phyloP scores from a whole-genome alignment of 92 coral and sea anemone species.

The Heteractis magnifica region DNA sequence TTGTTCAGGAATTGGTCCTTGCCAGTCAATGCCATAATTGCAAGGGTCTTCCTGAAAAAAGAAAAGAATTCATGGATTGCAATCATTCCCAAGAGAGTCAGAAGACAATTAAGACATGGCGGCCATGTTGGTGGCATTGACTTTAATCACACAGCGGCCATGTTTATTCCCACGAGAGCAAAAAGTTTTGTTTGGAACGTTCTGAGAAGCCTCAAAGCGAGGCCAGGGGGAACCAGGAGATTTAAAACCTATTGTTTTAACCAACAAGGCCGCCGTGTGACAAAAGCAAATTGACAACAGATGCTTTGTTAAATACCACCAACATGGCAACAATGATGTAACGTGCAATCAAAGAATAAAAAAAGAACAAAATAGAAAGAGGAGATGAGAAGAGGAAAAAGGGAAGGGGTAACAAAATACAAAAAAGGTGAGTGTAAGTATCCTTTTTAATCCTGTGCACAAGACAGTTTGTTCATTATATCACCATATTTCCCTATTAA shows the following conservation, averaged over 20 bases:
- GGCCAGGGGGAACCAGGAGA: no score
- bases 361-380: neutral
- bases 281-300: no score
- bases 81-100: neutral
- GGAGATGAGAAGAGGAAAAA: neutral
- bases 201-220: no score
- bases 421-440: neutral
- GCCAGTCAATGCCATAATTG: slow-evolving; percentile 8
- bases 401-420: neutral
- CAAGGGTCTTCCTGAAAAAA: neutral
- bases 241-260: no score
- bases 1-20: slow-evolving; percentile 10
- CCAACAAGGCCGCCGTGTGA: neutral
- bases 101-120: neutral
- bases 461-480: neutral
- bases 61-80: neutral
- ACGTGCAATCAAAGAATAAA: neutral
- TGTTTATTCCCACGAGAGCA: no score
- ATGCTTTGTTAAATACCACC: neutral
- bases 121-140: neutral
- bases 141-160: no score
- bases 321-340: no score
- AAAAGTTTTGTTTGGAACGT: no score
- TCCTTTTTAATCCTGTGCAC: neutral
- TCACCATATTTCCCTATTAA: neutral